Evolutionary conservation across 64 coral and sea anemone genomes (phyloP), one percentile per base, ranked within the genome.

Genomic region (Pocillopora damicornis): DNA sequence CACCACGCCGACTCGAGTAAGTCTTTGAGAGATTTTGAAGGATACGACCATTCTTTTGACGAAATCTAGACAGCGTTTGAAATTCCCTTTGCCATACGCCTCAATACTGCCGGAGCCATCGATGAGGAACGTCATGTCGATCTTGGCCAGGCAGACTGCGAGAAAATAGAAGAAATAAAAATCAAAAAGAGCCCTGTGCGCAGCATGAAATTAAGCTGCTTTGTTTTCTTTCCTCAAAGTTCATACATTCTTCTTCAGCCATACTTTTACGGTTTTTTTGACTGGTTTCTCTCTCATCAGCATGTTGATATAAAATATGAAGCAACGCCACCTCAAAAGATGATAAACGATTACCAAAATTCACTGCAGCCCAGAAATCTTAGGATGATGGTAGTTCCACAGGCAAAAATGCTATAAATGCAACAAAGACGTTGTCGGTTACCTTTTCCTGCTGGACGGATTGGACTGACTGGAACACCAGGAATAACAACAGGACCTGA

Each of bases 101-200:
- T 92, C 94, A 13, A 96, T 96, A 60, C 94, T 95, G 60, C 94
- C 91, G 60, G 94, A 96, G 16, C 94, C 94, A 42, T 96, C 94
- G 61, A 96, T 42, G 36, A 96, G 26, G 59, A 96, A 79, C 6
- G n/a, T 88, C 35, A 96, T 82, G 45, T 96, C 94, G 60, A 96
- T 36, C 18, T 77, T 87, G 11, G 87, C 87, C 37, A 25, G 36
- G 26, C 94, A 96, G 57, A 96, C 94, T 90, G 35, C 20, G 78
- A 42, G 76, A 74, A 36, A 26, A 56, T n/a, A 71, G 26, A 88
- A 13, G 37, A 23, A 64, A 16, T 30, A 15, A 64, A 25, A 62
- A 9, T 8, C 4, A 20, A 63, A 9, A 14, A 45, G 17, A 45
- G 15, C 37, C 37, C 13, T 20, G 76, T 18, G 6, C 37, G 37